These are phyloP conservation scores for Metallyticus violacea DNA, from an alignment of 2,888 invertebrate species.

Conservation along the genomic window DNA sequence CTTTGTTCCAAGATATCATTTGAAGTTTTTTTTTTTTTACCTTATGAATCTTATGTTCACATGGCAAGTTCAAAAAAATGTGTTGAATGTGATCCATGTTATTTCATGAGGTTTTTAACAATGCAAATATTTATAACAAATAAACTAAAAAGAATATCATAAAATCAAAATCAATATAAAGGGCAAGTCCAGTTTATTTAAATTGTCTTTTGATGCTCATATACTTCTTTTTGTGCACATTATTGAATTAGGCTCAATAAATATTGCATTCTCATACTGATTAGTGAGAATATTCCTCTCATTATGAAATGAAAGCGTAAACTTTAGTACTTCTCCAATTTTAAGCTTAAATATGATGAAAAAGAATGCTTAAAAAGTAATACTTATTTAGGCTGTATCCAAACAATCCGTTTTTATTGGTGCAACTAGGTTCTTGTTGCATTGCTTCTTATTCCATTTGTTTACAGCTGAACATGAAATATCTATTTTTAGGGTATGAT, in stretches of 20 bases:
- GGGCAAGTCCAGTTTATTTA: background rate
- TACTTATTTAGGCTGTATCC: background rate
- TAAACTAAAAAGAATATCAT: background rate
- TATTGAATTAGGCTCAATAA: no score
- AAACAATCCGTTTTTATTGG: slow-evolving; percentile 27
- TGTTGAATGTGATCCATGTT: background rate
- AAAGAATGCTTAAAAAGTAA: no score
- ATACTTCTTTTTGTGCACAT: background rate
- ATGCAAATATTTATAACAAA: background rate
- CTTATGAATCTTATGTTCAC: background rate
- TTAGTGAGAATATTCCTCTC: background rate
- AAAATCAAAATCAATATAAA: background rate
- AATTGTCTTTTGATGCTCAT: background rate
- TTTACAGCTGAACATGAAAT: background rate
- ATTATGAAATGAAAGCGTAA: background rate
- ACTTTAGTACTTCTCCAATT: no score
- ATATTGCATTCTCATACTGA: no score
- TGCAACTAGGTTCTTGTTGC: slow-evolving; percentile 18
- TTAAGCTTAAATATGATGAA: background rate
- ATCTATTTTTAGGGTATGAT: background rate
- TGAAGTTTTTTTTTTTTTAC: background rate
- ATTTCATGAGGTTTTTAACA: background rate
- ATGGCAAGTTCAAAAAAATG: background rate
- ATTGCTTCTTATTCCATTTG: background rate
- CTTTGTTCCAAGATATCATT: background rate